Base-by-base conservation (phyloP, 2,888 invertebrate species). In the Platycheirus rosarum region DNA sequence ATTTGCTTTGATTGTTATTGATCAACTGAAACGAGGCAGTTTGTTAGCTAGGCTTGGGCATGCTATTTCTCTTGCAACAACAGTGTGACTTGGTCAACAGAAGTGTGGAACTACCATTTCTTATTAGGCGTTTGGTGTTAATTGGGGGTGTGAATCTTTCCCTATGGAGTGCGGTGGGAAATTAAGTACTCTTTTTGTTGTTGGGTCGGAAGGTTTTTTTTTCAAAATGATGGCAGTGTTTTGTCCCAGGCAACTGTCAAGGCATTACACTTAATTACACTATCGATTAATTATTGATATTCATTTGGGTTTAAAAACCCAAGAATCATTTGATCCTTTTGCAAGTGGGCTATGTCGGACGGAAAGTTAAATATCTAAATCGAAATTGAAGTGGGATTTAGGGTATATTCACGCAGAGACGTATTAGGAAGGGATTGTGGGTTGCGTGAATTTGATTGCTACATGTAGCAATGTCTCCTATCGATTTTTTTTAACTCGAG, bases 251-350 rank as follows among this genome's bases (percentile, higher is more conserved):
- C 51, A 18, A 16, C 75, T 55, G 69, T n/a, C 48, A 26, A 40
- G 53, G 69, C 69, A 62, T 76, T 63, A 69, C 68, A 55, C 75
- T 76, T 69, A 76, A 76, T 76, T 69, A 76, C 62, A 63, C 48
- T 55, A 69, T 76, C 62, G 69, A 76, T 63, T 76, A 60, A 53
- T 62, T 76, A 63, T 55, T 40, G 46, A 53, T 26, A 55, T 62
- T 48, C 53, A 73, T 13, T 23, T 53, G 70, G 29, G 44, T 48
- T 8, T 13, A 26, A 32, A 48, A 48, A 26, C 26, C 4, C 46
- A 46, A 23, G 13, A 2, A 44, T 18, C 18, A n/a, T 20, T 7
- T 20, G 44, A 46, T 23, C n/a, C 6, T 7, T 46, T 7, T 23
- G 1, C 7, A 48, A 48, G 8, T 32, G 48, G 18, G 23, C 13